phyloP scores from a whole-genome alignment of 2,797 vertebrate genomes.

The Cuniculus paca region DNA sequence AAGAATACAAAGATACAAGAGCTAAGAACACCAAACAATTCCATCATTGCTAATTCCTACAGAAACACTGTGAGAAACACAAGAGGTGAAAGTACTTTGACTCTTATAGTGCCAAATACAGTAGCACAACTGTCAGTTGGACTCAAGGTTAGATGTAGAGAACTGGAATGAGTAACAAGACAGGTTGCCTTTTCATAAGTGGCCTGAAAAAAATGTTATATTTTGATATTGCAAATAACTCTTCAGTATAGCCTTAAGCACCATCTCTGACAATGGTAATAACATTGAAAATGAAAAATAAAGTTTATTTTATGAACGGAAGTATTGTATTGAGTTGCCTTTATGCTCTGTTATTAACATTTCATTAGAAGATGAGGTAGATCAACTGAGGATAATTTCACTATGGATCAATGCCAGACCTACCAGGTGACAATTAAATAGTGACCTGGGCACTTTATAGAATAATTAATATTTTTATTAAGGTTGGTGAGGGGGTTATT shows the following conservation, averaged over 20 bases:
- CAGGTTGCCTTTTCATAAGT: neutral
- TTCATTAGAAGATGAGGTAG: neutral
- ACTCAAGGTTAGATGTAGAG: neutral
- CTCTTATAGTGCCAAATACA: neutral
- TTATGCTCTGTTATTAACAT: slow-evolving; percentile 57
- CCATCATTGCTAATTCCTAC: neutral
- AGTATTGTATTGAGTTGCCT: neutral
- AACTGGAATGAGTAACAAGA: slow-evolving; percentile 21
- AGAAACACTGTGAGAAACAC: neutral
- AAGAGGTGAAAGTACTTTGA: slow-evolving; percentile 3
- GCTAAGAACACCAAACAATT: neutral
- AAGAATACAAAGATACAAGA: neutral
- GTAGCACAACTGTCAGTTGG: neutral
- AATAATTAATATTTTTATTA: neutral
- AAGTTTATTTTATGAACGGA: slow-evolving; percentile 29
- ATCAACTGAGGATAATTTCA: slow-evolving; percentile 51
- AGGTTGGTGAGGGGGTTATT: neutral
- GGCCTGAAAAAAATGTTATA: slow-evolving; percentile 27
- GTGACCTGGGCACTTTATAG: neutral
- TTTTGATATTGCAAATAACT: slow-evolving; percentile 45
- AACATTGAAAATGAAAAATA: slow-evolving; percentile 20
- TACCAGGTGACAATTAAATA: neutral
- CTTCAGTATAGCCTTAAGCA: neutral
- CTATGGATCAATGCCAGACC: neutral
- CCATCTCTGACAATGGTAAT: neutral